These are phyloP conservation scores for Eudyptes chrysolophus DNA, from an alignment of 2,113 vertebrate species.

Conservation along the genomic window DNA sequence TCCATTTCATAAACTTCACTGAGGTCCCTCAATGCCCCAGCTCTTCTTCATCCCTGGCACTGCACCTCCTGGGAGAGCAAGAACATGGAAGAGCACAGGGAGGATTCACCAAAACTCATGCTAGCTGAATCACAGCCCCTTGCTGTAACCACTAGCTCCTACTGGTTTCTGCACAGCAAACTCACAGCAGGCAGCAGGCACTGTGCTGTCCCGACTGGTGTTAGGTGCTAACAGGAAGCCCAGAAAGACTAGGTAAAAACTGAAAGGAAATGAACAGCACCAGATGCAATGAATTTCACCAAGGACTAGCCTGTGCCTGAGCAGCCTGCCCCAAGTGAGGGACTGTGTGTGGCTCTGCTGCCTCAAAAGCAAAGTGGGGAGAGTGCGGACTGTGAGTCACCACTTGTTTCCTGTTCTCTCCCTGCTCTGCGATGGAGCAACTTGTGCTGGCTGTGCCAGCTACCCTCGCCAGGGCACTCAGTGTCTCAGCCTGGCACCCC, in stretches of 20 bases:
- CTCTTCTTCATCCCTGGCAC: background rate
- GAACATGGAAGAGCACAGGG: background rate
- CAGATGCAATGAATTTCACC: constrained; percentile 6
- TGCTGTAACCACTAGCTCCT: background rate
- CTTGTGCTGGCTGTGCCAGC: background rate
- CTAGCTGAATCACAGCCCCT: background rate
- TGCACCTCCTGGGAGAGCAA: background rate
- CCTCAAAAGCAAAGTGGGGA: background rate
- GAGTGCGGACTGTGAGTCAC: background rate
- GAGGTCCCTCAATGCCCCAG: background rate
- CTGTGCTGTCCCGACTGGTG: background rate
- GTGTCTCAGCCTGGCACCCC: background rate
- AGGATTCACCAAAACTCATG: background rate
- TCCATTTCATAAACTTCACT: background rate
- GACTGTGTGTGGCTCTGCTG: background rate
- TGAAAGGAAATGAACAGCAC: constrained; percentile 27
- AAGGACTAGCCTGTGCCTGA: background rate
- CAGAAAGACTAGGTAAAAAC: constrained; percentile 63
- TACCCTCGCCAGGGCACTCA: background rate
- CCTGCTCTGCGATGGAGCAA: background rate
- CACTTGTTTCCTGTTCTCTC: constrained; percentile 14
- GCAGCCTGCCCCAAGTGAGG: background rate
- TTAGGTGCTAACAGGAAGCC: constrained; percentile 44
- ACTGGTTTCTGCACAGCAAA: background rate
- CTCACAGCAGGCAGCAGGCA: background rate